These are phyloP conservation scores for Chamaetylas fuelleborni DNA, from an alignment of 2,113 vertebrate genomes.

Conservation along the genomic window DNA sequence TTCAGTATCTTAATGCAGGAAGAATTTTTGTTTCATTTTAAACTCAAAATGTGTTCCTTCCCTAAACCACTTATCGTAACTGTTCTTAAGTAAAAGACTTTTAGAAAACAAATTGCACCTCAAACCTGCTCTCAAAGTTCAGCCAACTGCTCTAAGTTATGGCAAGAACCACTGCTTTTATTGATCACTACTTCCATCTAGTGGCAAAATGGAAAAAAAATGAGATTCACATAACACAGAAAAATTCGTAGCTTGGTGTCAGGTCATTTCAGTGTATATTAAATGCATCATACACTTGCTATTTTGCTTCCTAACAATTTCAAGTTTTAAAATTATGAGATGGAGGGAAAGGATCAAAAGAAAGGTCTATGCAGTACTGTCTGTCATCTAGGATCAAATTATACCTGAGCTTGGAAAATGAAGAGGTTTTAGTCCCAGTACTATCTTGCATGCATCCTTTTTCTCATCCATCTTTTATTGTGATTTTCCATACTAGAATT, in stretches of 20 bases:
- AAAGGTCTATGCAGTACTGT: not conserved
- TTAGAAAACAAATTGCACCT: not conserved
- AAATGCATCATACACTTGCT: not conserved
- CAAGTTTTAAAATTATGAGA: not conserved
- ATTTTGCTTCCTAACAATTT: not conserved
- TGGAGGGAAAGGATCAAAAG: not conserved
- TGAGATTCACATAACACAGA: not conserved
- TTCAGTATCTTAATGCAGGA: not conserved
- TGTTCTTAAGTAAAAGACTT: not conserved
- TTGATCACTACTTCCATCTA: constrained; percentile 29
- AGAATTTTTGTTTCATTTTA: not conserved
- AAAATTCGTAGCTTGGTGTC: rapidly evolving
- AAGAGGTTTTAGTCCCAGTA: not conserved
- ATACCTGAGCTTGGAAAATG: not conserved
- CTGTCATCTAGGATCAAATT: not conserved
- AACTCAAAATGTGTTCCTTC: not conserved
- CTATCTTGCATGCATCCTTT: not conserved
- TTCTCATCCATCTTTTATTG: not conserved
- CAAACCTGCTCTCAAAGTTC: not conserved
- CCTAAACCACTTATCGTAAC: rapidly evolving
- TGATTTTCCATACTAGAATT: not conserved
- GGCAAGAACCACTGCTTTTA: not conserved
- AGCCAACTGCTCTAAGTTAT: not conserved
- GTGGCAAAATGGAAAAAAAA: not conserved
- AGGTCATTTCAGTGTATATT: not conserved